Evolutionary conservation across 2,113 vertebrate genomes (phyloP).

Genomic region (Chitala chitala): DNA sequence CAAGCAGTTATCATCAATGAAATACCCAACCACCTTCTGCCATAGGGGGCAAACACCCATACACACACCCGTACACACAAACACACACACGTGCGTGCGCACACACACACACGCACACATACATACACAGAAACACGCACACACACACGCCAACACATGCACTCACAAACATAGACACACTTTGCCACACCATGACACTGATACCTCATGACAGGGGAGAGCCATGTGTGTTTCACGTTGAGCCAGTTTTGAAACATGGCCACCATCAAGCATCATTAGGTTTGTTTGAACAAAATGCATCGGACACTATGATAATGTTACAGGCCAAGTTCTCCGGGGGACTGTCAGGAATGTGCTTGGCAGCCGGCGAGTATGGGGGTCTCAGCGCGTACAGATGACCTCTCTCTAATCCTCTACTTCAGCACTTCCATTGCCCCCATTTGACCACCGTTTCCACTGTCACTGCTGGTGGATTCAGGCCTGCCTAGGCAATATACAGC

Average conservation of each 20-base stretch:
- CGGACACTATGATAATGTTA: neutral
- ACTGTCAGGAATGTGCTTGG: neutral
- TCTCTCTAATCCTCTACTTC: too few relatives aligned
- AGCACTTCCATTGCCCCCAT: too few relatives aligned
- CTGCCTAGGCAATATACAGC: too few relatives aligned
- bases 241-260: neutral
- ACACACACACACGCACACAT: neutral
- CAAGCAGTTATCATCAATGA: constrained; percentile 45
- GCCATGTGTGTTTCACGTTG: neutral
- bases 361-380: too few relatives aligned
- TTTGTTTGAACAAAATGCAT: neutral
- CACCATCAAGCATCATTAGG: neutral
- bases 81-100: constrained; percentile 15
- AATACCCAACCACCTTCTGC: constrained; percentile 27
- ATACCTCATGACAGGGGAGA: neutral
- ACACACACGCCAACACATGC: constrained; percentile 22
- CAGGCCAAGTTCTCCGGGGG: neutral
- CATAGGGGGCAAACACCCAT: neutral
- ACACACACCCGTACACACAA: constrained; percentile 34
- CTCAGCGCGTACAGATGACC: too few relatives aligned
- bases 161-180: constrained; percentile 30
- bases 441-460: too few relatives aligned
- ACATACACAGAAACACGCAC: neutral
- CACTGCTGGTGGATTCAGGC: too few relatives aligned
- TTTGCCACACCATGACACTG: neutral